Base-by-base conservation (phyloP, 2,888 invertebrate species). In the Orthosia gracilis region DNA sequence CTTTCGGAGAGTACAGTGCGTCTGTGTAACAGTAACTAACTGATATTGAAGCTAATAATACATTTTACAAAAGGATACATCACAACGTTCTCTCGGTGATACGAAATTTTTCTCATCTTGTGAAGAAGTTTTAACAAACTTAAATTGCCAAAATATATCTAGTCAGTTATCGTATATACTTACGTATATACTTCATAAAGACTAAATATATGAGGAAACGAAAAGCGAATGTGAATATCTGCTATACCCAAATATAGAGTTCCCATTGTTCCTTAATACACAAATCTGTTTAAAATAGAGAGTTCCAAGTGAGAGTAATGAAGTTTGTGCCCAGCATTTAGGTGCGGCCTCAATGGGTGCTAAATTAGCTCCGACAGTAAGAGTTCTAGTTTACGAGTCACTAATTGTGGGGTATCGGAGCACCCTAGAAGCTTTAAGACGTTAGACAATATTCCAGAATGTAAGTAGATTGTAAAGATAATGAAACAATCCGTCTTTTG, bases 281-380 rank as follows among this genome's bases (percentile, higher is more conserved):
- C 54, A 59, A 77, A 77, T 59, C 26, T 50, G 49, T 21, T 40
- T 54, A 12, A 63, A 80, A 21, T 67, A 70, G 80, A 79, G 80
- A 80, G 80, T 78, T 62, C 9, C 11, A 55, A 70, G 49, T 50
- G 66, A 75, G 63, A 69, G 69, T 15, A 47, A 58, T 80, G 63
- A 62, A 62, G 57, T 69, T 50, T 47, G 75, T 31, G 69, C 31
- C 18, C 26, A 64, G 31, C 47, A 50, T 67, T 67, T 69, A 55
- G 40, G 31, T 67, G 45, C 47, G 11, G 50, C 21, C 26, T 66
- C n/a, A 69, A 68, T 80, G 69, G 80, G 75, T 75, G 63, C 63
- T 74, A 79, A 79, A 79, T 79, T 80, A 50, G 55, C 55, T 50
- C 31, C 40, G 26, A 45, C 15, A 75, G 75, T 66, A 79, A 80